Conservation (phyloP, 2,113 vertebrate species). For the Monopterus albus region DNA sequence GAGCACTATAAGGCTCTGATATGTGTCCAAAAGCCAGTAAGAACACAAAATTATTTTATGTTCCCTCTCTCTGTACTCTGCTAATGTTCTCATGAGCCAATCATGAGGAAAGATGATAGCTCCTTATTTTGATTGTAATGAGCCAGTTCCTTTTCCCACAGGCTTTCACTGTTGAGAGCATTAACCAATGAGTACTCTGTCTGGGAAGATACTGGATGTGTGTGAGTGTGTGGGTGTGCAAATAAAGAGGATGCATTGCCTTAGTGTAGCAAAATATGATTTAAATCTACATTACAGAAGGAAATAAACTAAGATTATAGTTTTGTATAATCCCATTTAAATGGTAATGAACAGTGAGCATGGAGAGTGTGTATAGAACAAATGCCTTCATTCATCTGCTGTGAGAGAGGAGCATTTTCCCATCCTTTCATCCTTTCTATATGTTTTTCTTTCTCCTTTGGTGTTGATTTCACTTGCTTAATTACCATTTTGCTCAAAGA, state of each 20-base stretch:
- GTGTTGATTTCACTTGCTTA: neutral
- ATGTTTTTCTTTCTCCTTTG: neutral
- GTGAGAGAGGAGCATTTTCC: neutral
- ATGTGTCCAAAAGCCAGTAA: constrained; percentile 4
- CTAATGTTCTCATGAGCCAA: constrained; percentile 27
- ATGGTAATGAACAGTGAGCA: constrained; percentile 66
- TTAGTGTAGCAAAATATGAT: constrained; percentile 39
- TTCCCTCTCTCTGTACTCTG: constrained; percentile 12
- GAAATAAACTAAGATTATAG: constrained; percentile 44
- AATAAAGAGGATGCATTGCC: neutral
- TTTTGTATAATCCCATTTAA: constrained; percentile 69
- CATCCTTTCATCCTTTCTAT: neutral
- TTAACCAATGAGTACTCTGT: constrained; percentile 24
- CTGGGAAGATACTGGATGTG: neutral
- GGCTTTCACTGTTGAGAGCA: constrained; percentile 4
- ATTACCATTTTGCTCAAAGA: neutral
- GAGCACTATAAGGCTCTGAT: neutral
- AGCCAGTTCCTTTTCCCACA: constrained; percentile 25
- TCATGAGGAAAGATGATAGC: constrained; percentile 25
- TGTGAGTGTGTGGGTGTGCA: neutral
- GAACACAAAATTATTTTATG: neutral
- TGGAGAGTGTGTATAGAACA: constrained; percentile 3
- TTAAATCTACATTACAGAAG: constrained; percentile 55
- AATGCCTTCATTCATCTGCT: constrained; percentile 21
- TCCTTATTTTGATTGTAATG: constrained; percentile 31